These are phyloP conservation scores for Portevinia maculata DNA, from an alignment of 2,888 invertebrate species.

Conservation along the genomic window DNA sequence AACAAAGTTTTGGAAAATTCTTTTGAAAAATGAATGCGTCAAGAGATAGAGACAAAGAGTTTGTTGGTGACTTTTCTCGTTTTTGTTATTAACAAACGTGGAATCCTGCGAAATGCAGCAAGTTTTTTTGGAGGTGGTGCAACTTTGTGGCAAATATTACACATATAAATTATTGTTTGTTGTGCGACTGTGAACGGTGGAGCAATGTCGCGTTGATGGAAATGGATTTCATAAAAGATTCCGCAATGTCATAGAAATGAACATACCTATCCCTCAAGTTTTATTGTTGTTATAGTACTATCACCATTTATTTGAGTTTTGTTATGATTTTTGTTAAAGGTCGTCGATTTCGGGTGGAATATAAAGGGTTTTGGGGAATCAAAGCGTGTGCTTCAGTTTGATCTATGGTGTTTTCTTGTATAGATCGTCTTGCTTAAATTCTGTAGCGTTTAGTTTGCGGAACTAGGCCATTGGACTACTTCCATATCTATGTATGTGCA, in stretches of 20 bases:
- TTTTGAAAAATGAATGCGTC: conserved; percentile 70
- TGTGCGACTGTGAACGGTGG: not conserved
- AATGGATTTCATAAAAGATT: not conserved
- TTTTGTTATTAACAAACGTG: conserved; percentile 69
- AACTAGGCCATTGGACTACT: too few relatives aligned
- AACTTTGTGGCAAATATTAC: conserved; percentile 13
- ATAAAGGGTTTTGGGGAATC: too few relatives aligned
- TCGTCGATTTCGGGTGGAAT: too few relatives aligned
- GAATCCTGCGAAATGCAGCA: conserved; percentile 4
- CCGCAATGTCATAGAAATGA: not conserved
- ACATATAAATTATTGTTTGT: conserved; percentile 3
- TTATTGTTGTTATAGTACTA: too few relatives aligned
- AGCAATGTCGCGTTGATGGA: not conserved
- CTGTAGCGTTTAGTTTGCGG: too few relatives aligned
- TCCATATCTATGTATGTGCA: too few relatives aligned
- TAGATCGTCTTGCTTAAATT: too few relatives aligned
- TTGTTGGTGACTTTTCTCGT: conserved; percentile 53
- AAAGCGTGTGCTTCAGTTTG: too few relatives aligned
- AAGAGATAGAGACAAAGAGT: conserved; percentile 37
- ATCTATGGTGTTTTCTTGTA: too few relatives aligned
- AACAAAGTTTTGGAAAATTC: conserved; percentile 38
- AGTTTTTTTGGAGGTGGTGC: conserved; percentile 25
- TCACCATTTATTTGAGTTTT: too few relatives aligned
- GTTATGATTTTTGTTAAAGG: too few relatives aligned
- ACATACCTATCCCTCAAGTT: too few relatives aligned